phyloP scores from a whole-genome alignment of 1,140 invertebrate species.

The Atopsyche davidsoni region DNA sequence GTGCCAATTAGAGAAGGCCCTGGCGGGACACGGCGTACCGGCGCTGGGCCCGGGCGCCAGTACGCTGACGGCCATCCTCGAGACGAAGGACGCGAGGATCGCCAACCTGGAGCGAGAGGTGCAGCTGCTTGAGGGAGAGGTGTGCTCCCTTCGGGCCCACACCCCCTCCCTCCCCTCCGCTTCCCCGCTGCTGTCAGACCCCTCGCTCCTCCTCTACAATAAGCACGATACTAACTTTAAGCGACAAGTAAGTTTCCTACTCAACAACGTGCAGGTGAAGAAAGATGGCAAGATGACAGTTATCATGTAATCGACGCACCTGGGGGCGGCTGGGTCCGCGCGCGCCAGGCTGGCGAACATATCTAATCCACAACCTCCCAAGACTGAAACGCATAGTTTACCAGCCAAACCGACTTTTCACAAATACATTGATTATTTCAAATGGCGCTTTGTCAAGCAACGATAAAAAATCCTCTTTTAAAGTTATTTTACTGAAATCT shows the following conservation, averaged over 20 bases:
- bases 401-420: too few species aligned
- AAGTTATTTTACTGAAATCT: too few species aligned
- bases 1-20: constrained; percentile 67
- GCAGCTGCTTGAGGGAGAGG: constrained; percentile 62
- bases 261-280: constrained; percentile 67
- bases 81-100: constrained; percentile 80
- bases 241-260: constrained; percentile 77
- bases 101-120: constrained; percentile 79
- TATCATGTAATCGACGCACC: constrained; percentile 28
- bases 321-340: constrained; percentile 3
- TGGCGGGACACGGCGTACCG: constrained; percentile 55
- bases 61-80: constrained; percentile 69
- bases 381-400: background rate
- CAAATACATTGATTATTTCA: too few species aligned
- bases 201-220: constrained; percentile 51
- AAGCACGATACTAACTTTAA: constrained; percentile 61
- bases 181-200: constrained; percentile 44
- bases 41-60: constrained; percentile 61
- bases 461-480: too few species aligned
- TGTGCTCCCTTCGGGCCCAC: constrained; percentile 45
- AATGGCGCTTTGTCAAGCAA: too few species aligned
- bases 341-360: too few species aligned
- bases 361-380: background rate
- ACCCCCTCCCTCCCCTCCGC: constrained; percentile 47
- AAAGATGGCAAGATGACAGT: constrained; percentile 56